Evolutionary conservation across 2,888 invertebrate genomes (phyloP), one percentile per base, ranked within the genome.

Genomic region (Ochropleura leucogaster): DNA sequence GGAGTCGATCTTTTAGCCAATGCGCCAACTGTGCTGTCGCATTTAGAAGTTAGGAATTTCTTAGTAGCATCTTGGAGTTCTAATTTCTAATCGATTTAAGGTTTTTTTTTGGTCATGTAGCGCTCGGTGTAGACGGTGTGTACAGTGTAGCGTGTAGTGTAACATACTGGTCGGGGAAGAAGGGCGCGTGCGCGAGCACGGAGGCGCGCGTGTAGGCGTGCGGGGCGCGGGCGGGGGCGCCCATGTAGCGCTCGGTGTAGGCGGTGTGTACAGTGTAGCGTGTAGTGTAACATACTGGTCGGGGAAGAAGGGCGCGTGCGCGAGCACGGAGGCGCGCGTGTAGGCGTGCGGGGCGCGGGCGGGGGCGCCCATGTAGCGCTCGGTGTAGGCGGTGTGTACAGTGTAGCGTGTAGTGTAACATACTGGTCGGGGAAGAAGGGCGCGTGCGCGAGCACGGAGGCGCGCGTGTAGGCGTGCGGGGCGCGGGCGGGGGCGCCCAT

Each of bases 231-330:
- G 92, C 90, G 5, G 96, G 96, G 44, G 92, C 87, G 4, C 95
- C 96, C 99, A 99, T 99, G 95, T 99, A 99, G 59, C 99, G 97
- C 96, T 99, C 99, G 3, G 99, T 99, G 96, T 99, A 99, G 18
- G 30, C 30, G 30, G 30, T 30, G 30, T 30, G 20, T 63, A 42
- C 44, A 63, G 59, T 59, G 59, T 53, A 53, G 53, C 7, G 51
- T 66, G 66, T 68, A 20, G 42, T 8, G 65, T 6, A 16, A 97
- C 97, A 97, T 94, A 98, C 90, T 99, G 98, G 92, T 99, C 98
- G 3, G 99, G 99, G 94, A 99, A 98, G 92, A 97, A 97, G 2
- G 91, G 91, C 77, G 91, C 92, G n/a, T 98, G 98, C 77, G 98
- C 98, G 59, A 99, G 97, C 80, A 99, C 98, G 51, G 98, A 98